Base-by-base conservation (phyloP, 2,888 invertebrate species). In the Acleris literana region DNA sequence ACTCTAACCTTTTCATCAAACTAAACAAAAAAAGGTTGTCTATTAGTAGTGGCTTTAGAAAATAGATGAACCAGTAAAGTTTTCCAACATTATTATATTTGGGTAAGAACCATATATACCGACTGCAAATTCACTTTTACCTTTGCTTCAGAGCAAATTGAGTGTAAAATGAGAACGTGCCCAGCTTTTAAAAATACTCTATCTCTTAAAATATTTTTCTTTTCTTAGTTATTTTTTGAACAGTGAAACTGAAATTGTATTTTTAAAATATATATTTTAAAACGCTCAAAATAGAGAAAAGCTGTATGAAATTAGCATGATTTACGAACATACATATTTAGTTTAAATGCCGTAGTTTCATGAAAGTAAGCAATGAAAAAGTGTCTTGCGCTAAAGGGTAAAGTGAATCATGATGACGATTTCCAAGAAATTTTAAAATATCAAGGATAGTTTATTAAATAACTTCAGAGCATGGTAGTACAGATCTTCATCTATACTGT, bases 21-120 rank as follows among this genome's bases (percentile, higher is more conserved):
- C 52, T 55, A 64, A 63, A 56, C 39, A 68, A 68, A 70, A 53
- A n/a, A 33, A 16, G 18, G 7, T 55, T 20, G 16, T 55, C 20
- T 43, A 55, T 39, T 55, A 1, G 16, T 43, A 22, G 20, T 43
- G 6, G 2, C 20, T 55, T 16, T 43, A 39, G 11, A 18, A 22
- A 20, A n/a, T 18, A 33, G 11, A 33, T 1, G 20, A 39, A 11
- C 11, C 11, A 18, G 44, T 17, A 11, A 33, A 53, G 20, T 17
- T 20, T 54, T 33, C 18, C 29, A 53, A 20, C 46, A 33, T 22
- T 16, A 22, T 55, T 22, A 43, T 54, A 46, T 53, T 44, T 29
- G 2, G 39, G 33, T 11, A 33, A 33, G 33, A 39, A 33, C 9
- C 0, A 9, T 33, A 33, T n/a, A 3, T 33, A 3, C 39, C 16